Conservation (phyloP, 2,888 invertebrate species). For the Phrixothrix hirtus region DNA sequence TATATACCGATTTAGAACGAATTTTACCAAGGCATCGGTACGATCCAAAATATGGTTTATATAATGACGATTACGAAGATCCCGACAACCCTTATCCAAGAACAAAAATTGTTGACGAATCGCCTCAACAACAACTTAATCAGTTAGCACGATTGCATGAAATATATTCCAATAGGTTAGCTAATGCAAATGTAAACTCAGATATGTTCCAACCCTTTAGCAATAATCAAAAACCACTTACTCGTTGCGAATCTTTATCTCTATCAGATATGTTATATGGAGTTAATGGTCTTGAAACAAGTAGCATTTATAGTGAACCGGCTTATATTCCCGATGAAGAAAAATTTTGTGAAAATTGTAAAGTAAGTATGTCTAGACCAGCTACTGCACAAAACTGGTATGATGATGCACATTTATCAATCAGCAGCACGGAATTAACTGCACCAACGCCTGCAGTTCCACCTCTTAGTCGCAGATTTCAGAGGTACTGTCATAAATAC, state of each 20-base stretch:
- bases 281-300: conserved; percentile 65
- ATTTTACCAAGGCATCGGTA: conserved; percentile 67
- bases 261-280: conserved; percentile 71
- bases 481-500: conserved; percentile 66
- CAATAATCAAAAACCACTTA: conserved; percentile 52
- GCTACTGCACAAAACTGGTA: conserved; percentile 70
- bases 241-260: conserved; percentile 72
- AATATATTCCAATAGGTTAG: conserved; percentile 77
- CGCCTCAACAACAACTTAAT: conserved; percentile 68
- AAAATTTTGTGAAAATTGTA: conserved; percentile 76
- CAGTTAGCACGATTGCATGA: conserved; percentile 81
- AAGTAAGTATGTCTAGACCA: conserved; percentile 70
- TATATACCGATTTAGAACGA: conserved; percentile 69
- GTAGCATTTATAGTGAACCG: conserved; percentile 86
- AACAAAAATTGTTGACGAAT: conserved; percentile 50
- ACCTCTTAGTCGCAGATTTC: conserved; percentile 58
- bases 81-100: conserved; percentile 52
- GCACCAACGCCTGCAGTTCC: conserved; percentile 42
- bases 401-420: conserved; percentile 59
- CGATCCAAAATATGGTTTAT: conserved; percentile 62
- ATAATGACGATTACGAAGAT: conserved; percentile 61
- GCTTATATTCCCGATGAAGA: conserved; percentile 72
- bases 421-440: conserved; percentile 59
- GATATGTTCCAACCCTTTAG: conserved; percentile 60
- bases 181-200: conserved; percentile 72